A percentile compares a stretch with the other conserved stretches of the same genome.
Evolutionary conservation across 2,797 vertebrate species (phyloP).

Genomic region (Sebastes taczanowskii): DNA sequence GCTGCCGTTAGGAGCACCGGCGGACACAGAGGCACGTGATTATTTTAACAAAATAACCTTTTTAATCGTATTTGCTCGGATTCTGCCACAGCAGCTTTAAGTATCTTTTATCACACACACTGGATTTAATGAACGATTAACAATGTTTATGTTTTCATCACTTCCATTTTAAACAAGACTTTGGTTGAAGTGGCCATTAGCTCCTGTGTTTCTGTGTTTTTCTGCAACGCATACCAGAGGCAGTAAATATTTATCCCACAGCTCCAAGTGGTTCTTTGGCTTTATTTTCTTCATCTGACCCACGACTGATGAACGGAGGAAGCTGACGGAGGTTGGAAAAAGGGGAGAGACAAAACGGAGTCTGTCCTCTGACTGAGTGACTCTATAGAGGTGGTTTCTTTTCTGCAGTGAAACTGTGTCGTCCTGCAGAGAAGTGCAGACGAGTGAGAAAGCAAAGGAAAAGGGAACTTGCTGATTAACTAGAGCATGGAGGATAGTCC

Average conservation of each 20-base stretch:
- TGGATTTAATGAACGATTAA: background rate
- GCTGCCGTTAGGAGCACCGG: too few relatives aligned
- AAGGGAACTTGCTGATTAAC: constrained; percentile 58
- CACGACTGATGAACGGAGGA: constrained; percentile 40
- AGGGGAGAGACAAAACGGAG: constrained; percentile 51
- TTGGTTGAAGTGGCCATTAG: background rate
- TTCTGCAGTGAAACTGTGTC: constrained; percentile 63
- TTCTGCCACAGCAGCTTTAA: too few relatives aligned
- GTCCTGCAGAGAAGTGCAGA: constrained; percentile 37
- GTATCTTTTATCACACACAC: background rate
- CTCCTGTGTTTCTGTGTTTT: background rate
- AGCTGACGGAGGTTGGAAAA: constrained; percentile 9
- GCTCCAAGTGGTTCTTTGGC: constrained; percentile 43
- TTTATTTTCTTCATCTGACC: constrained; percentile 42
- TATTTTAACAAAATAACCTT: too few relatives aligned
- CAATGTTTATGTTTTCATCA: background rate
- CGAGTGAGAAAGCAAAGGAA: constrained; percentile 36
- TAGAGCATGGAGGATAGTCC: constrained; percentile 39
- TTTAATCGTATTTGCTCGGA: too few relatives aligned
- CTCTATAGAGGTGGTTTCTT: constrained; percentile 47
- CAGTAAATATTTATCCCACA: constrained; percentile 62
- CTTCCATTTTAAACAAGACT: background rate
- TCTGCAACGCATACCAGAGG: constrained; percentile 25
- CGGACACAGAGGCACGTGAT: too few relatives aligned
- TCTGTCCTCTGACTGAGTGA: constrained; percentile 49